Percentiles rank a stretch among this genome's conserved stretches.
Conservation (phyloP, 2,797 vertebrate genomes). For the Liasis olivaceus region DNA sequence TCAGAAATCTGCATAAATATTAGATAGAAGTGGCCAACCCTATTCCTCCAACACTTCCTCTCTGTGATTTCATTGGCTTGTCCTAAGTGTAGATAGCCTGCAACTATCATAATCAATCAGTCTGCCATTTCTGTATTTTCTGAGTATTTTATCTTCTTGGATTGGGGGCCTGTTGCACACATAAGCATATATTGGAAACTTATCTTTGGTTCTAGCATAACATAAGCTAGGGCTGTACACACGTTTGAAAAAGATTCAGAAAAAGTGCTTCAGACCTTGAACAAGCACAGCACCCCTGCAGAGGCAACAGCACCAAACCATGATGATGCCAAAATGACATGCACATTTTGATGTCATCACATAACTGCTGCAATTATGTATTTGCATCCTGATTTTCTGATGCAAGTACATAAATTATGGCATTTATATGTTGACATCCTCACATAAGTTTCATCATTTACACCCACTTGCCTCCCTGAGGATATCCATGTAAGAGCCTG, state of each 20-base stretch:
- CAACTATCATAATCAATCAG: not conserved
- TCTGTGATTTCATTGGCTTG: not conserved
- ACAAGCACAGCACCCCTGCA: no score
- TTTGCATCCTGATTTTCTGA: not conserved
- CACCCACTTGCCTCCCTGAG: not conserved
- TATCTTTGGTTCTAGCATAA: not conserved
- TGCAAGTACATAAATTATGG: not conserved
- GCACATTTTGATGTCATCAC: not conserved
- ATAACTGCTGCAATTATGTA: not conserved
- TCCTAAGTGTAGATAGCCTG: no score
- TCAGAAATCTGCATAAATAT: not conserved
- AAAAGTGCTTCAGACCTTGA: no score
- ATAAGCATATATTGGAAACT: not conserved
- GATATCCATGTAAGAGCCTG: not conserved
- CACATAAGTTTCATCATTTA: not conserved
- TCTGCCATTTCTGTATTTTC: not conserved
- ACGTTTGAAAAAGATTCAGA: no score
- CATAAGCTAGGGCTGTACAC: no score
- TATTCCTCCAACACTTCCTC: not conserved
- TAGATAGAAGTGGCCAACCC: not conserved
- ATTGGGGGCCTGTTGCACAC: not conserved
- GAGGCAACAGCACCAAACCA: not conserved
- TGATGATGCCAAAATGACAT: not conserved
- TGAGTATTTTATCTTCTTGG: not conserved
- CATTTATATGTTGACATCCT: not conserved